These are phyloP conservation scores for Tragopan temminckii DNA, from an alignment of 2,797 vertebrate species.

Conservation along the genomic window DNA sequence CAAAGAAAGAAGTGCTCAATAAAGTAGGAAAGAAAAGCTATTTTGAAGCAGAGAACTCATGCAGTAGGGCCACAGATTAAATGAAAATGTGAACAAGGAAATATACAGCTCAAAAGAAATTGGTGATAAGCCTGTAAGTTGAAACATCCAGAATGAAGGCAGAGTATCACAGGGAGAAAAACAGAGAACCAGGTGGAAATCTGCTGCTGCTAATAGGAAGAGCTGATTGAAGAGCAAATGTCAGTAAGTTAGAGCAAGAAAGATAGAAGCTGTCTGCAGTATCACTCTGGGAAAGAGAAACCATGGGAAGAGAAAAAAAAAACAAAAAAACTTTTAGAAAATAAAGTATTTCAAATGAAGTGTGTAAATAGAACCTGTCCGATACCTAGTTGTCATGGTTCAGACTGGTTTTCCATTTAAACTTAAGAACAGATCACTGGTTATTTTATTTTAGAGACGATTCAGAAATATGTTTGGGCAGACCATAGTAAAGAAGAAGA, in stretches of 20 bases:
- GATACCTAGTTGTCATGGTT: background rate
- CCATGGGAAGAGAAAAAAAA: background rate
- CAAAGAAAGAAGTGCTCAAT: background rate
- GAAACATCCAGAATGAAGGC: background rate
- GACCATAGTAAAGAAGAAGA: background rate
- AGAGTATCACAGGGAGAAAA: background rate
- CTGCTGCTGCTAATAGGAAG: background rate
- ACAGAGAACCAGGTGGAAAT: constrained; percentile 10
- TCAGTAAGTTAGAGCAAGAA: background rate
- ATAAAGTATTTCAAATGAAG: background rate
- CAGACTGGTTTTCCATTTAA: background rate
- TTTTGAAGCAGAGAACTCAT: background rate
- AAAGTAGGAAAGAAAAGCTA: constrained; percentile 27
- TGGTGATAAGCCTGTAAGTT: background rate
- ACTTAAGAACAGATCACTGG: background rate
- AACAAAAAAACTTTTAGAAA: background rate
- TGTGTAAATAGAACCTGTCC: background rate
- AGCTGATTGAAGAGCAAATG: constrained; percentile 16
- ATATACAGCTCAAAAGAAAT: constrained; percentile 15
- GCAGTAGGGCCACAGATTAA: background rate
- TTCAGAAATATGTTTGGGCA: background rate
- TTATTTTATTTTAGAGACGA: background rate
- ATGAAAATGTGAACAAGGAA: constrained; percentile 12
- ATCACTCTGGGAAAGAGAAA: background rate
- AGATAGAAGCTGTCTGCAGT: background rate